Base-by-base conservation (phyloP, 1,140 invertebrate genomes). In the Ips typographus region DNA sequence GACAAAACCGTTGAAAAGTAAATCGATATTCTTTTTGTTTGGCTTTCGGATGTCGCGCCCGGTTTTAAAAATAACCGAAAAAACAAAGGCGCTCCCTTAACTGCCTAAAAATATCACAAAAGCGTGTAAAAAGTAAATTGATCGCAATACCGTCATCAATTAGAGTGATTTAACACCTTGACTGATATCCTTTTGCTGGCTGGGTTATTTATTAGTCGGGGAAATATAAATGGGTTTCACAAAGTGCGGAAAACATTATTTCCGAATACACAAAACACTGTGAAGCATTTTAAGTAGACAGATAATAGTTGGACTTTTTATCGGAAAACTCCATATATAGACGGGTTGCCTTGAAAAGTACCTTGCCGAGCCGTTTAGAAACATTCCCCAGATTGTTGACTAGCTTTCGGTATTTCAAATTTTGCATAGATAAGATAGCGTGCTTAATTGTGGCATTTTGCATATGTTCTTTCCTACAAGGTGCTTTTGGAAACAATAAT, bases 131-230 rank as follows among this genome's bases (percentile, higher is more conserved):
- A 73, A 73, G 62, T 68, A 61, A 73, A 73, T 53, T 55, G 68
- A 43, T 68, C 47, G 72, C 72, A 72, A 73, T 72, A 75, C 63
- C 60, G 38, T 65, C 74, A 75, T 75, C 72, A 74, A 75, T 75
- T 75, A 75, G 63, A 74, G 74, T 75, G 74, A 75, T 75, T 75
- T 75, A 75, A 75, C 72, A 75, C 72, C 71, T 72, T 70, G 71
- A 75, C 70, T 75, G 74, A 73, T 73, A 70, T 68, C 62, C 68
- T 73, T 71, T 75, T 73, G 71, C 74, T 71, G 70, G 63, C 63
- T 65, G 55, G 56, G 44, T 71, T 57, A 69, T 75, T 75, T 74
- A 75, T 75, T 70, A 57, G 60, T 64, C 69, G 74, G 71, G 72
- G 72, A 75, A 72, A 75, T 65, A 74, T 75, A 75, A 75, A 75